Base-by-base conservation (phyloP, 2,888 invertebrate species). In the Strigamia transsilvanica region DNA sequence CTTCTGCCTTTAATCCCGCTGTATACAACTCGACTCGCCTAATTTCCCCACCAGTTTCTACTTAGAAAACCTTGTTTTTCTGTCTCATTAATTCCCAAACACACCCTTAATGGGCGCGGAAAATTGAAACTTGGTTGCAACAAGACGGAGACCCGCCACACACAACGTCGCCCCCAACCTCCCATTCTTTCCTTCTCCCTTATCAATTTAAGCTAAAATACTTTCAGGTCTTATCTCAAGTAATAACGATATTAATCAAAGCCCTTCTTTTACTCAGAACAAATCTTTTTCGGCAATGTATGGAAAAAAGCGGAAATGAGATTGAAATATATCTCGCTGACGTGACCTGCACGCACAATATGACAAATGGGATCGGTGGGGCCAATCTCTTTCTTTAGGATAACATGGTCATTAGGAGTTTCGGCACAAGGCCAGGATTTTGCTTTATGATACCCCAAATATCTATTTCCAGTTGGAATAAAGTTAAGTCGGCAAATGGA, bases 371-470 rank as follows among this genome's bases (percentile, higher is more conserved):
- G 23, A 41, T 41, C 23, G 79, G 41, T 41, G 34, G 79, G 42
- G 42, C 79, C 42, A 42, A 79, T 79, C 79, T 41, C 79, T 42
- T 79, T 34, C 79, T 79, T 38, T 79, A 79, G 34, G 79, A 79
- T 79, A 79, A 79, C 79, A 79, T 42, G 79, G 42, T 79, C 79
- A 79, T 79, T 79, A 79, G 41, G 79, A 42, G 79, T 79, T 79
- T 79, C 42, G 79, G 79, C 79, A 79, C 41, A 23, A 79, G 41
- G 79, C 79, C 79, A 38, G 41, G 38, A 38, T 42, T 79, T 34
- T 79, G 79, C 41, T 79, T 79, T 79, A 79, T 79, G 79, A 41
- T 38, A 41, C 41, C 79, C 79, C 42, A 41, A 79, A 79, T 79
- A 79, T 79, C 79, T 79, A 79, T 79, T 79, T 79, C 79, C 42